Base-by-base conservation (phyloP, 1,140 invertebrate genomes). In the Vanessa atalanta region DNA sequence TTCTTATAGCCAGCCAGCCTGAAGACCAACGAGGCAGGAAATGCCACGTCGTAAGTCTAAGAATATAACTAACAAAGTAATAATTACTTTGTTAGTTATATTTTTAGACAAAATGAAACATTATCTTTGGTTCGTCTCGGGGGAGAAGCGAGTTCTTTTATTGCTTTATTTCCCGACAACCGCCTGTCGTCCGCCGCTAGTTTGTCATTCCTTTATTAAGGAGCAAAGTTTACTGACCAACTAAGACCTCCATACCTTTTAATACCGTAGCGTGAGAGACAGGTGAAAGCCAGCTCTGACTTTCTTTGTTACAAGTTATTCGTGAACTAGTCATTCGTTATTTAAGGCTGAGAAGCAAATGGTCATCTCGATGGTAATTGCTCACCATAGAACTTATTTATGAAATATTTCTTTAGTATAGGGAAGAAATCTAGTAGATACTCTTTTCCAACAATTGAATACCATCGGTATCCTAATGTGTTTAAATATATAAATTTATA, bases 181-280 rank as follows among this genome's bases (percentile, higher is more conserved):
- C 67, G 60, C 55, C 15, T n/a, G 15, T n/a, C 48, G 15, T 6
- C 13, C 13, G 67, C 15, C 47, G 67, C 47, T 61, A 53, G 57
- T 69, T 69, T 69, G 67, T 69, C 67, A 69, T 48, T 57, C 67
- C 55, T 55, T 69, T 69, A 69, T 69, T 69, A 69, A 43, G 20
- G 67, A 61, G 37, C 37, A 69, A 69, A 69, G 47, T 68, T 60
- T 53, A 60, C 15, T 69, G 67, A 60, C 67, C 67, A 57, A n/a
- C 43, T 69, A 43, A 47, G 67, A 60, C 16, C 23, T 9, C 11
- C 9, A 26, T 13, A 57, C n/a, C 23, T 57, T 57, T 57, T 57
- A 57, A 57, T 57, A 26, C 8, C n/a, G 53, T 57, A 53, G 50
- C 50, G 7, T 20, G 50, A 53, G 15, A 16, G 50, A n/a, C 15